Conservation (phyloP, 2,888 invertebrate genomes). For the Spilarctia lutea region DNA sequence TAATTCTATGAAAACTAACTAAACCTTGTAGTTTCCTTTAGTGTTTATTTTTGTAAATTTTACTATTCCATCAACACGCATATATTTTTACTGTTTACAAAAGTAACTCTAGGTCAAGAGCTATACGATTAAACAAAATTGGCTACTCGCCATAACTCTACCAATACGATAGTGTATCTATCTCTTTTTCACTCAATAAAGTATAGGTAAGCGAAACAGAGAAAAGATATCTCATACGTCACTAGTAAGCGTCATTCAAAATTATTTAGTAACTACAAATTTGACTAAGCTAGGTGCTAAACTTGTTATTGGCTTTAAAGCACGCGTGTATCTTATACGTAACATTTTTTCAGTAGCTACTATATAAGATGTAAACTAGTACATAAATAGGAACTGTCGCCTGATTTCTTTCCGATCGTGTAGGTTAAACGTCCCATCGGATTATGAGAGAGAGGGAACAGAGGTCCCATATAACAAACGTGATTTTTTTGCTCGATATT, state of each 20-base stretch:
- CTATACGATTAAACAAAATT: conserved; percentile 62
- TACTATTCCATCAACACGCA: conserved; percentile 51
- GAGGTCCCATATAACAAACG: too few species aligned
- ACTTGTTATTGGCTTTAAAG: conserved; percentile 21
- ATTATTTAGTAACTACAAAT: conserved; percentile 46
- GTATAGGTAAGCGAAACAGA: conserved; percentile 27
- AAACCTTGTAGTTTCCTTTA: conserved; percentile 27
- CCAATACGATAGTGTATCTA: conserved; percentile 27
- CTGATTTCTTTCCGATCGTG: too few species aligned
- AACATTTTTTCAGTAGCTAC: conserved; percentile 31
- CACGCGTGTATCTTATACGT: conserved; percentile 33
- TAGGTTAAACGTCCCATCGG: too few species aligned
- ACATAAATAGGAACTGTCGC: conserved; percentile 17
- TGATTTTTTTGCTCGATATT: too few species aligned
- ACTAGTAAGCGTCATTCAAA: conserved; percentile 44
- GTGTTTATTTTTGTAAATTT: conserved; percentile 48
- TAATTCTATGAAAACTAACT: neutral
- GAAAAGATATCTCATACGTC: conserved; percentile 32
- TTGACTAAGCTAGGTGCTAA: conserved; percentile 34
- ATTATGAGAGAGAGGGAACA: too few species aligned
- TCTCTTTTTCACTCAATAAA: conserved; percentile 42
- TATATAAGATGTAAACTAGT: conserved; percentile 16
- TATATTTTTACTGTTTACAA: conserved; percentile 61
- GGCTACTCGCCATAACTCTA: conserved; percentile 65
- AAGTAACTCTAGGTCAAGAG: conserved; percentile 79